Evolutionary conservation across 2,888 invertebrate species (phyloP).

Genomic region (Argynnis bischoffii): DNA sequence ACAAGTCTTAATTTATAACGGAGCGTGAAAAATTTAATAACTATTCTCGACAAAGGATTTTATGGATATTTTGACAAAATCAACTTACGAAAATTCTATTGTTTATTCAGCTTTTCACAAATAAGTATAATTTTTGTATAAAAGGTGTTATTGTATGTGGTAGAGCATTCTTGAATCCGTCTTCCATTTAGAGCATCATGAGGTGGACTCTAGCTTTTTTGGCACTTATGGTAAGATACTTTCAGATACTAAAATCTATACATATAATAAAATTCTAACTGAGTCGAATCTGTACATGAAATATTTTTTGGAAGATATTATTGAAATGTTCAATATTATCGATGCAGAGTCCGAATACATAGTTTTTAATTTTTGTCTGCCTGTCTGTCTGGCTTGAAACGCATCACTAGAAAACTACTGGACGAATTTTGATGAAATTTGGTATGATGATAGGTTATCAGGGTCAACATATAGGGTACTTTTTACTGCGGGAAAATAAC

Average conservation of each 20-base stretch:
- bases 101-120: neutral
- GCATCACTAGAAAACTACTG: no score
- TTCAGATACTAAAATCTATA: neutral
- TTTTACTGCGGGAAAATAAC: no score
- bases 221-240: neutral
- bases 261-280: neutral
- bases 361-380: no score
- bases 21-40: neutral
- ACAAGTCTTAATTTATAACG: neutral
- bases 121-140: neutral
- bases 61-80: slow-evolving; percentile 7
- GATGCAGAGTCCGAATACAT: no score
- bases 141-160: neutral
- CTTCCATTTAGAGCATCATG: neutral
- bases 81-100: neutral
- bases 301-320: no score
- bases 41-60: neutral
- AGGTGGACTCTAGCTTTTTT: neutral
- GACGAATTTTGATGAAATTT: no score
- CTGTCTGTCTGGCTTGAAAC: no score
- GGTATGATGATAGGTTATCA: no score
- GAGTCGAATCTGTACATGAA: neutral
- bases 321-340: no score
- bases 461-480: no score
- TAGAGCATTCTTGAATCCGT: neutral